Evolutionary conservation across 2,888 invertebrate genomes (phyloP), one percentile per base, ranked within the genome.

Genomic region (Agriotes lineatus): DNA sequence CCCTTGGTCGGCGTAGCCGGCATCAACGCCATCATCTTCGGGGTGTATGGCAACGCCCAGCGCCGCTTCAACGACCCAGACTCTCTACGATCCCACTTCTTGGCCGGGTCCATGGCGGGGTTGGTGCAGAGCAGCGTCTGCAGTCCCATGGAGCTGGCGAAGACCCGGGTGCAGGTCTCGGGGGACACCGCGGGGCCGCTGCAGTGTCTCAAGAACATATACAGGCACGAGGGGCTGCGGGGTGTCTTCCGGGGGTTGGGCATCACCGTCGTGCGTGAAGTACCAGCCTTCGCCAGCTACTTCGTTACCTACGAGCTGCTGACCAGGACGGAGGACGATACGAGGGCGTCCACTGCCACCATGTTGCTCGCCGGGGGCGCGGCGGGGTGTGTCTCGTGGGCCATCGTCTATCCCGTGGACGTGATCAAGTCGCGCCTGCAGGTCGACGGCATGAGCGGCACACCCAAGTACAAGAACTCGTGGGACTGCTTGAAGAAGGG

Each of bases 11-110:
- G 97, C 0, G 91, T 97, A 63, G 94, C 96, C 1, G 88, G 91
- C 35, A 92, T 98, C 19, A 99, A 98, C 84, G 96, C 98, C 1
- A 90, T 97, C 61, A 93, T 96, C 7, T 99, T 99, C 81, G 97
- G 98, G 5, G 92, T 95, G 0, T 96, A 98, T 81, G 96, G 96
- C n/a, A 92, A 93, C 79, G 89, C 92, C 0, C 91, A 92, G 75
- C 87, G 92, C 59, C 84, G 87, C 1, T 81, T 93, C 56, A 84
- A 88, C 0, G 87, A 93, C 72, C 89, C 92, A 0, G 88, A 92
- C 74, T 87, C 91, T 0, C 78, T 95, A 35, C 76, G 79, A 25
- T 87, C 91, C 0, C 92, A 92, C 77, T 91, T 91, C 45, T 70
- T 90, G 0, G 95, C 96, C 0, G 97, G 96, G 0, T 88, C 90